Evolutionary conservation across 2,888 invertebrate genomes (phyloP).

Genomic region (Pyrrhia umbra): DNA sequence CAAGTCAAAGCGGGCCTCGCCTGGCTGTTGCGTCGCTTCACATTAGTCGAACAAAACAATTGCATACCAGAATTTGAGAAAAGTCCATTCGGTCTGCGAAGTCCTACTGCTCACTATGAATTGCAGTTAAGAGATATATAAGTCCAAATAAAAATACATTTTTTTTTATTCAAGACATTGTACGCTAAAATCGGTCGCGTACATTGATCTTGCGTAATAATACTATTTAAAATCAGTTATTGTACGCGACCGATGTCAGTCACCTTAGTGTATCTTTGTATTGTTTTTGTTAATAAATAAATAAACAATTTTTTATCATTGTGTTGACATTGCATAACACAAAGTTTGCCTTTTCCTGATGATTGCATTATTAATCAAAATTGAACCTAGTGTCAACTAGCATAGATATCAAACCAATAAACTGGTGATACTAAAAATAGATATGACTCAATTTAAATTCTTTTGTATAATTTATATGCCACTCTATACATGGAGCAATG

Average conservation of each 20-base stretch:
- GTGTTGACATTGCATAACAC: not conserved
- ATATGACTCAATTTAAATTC: too few relatives aligned
- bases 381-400: too few relatives aligned
- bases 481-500: too few relatives aligned
- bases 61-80: slow-evolving; percentile 67
- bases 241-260: not conserved
- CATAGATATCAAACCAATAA: too few relatives aligned
- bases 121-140: slow-evolving; percentile 63
- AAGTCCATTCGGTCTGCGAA: slow-evolving; percentile 71
- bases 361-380: too few relatives aligned
- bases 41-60: slow-evolving; percentile 63
- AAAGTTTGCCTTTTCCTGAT: too few relatives aligned
- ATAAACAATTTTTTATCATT: not conserved
- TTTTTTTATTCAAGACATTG: too few relatives aligned
- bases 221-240: not conserved
- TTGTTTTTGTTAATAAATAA: not conserved
- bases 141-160: not conserved
- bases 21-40: slow-evolving; percentile 69
- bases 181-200: not conserved
- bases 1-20: slow-evolving; percentile 72
- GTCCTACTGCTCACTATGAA: slow-evolving; percentile 62
- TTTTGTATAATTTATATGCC: too few relatives aligned
- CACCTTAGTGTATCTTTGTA: not conserved
- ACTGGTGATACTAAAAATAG: too few relatives aligned
- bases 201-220: not conserved